These are phyloP conservation scores for Schizopygopsis pylzovi DNA, from an alignment of 2,797 vertebrate genomes.

Conservation along the genomic window DNA sequence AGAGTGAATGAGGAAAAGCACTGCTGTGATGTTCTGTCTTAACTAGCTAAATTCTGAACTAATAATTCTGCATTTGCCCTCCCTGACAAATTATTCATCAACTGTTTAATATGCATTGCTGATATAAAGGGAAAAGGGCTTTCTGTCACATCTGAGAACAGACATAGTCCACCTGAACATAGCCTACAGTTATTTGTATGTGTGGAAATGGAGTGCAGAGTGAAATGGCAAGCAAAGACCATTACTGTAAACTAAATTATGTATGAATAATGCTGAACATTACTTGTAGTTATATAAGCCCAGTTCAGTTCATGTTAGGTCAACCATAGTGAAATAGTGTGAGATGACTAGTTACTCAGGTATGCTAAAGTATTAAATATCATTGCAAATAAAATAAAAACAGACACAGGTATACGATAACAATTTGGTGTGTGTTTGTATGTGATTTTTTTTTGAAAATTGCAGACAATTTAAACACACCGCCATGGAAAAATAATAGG, in stretches of 20 bases:
- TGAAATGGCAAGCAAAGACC: constrained; percentile 29
- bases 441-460: constrained; percentile 5
- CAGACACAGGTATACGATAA: background rate
- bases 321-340: background rate
- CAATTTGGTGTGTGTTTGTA: background rate
- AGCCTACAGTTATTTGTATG: constrained; percentile 8
- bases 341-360: constrained; percentile 4
- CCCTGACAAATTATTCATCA: constrained; percentile 25
- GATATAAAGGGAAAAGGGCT: background rate
- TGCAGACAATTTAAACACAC: constrained; percentile 11
- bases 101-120: background rate
- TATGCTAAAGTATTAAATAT: background rate
- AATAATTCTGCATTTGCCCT: constrained; percentile 13
- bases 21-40: constrained; percentile 23
- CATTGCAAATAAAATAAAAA: background rate
- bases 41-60: constrained; percentile 7
- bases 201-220: constrained; percentile 13
- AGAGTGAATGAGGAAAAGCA: constrained; percentile 6
- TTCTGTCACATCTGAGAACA: background rate
- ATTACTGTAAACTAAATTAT: constrained; percentile 36
- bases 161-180: constrained; percentile 11
- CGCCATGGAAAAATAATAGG: background rate
- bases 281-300: constrained; percentile 7
- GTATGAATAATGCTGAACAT: constrained; percentile 34
- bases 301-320: constrained; percentile 7